Base-by-base conservation (phyloP, 1,140 invertebrate species). In the Drosophila pruinosa region DNA sequence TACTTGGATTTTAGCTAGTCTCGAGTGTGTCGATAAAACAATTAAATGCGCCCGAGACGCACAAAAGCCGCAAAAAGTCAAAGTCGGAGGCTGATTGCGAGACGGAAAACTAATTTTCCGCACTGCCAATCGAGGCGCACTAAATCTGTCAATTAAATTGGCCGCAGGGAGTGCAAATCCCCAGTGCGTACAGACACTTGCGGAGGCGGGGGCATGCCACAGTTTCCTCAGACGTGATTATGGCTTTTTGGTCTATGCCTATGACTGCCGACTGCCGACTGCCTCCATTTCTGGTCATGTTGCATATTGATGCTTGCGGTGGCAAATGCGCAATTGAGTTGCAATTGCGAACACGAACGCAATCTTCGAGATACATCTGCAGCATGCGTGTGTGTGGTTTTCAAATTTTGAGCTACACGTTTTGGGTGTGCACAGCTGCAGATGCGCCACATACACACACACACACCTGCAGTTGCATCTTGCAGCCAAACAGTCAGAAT, bases 131-230 rank as follows among this genome's bases (percentile, higher is more conserved):
- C 78, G 82, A 82, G 75, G 31, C 72, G 72, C 78, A 88, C 82
- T 88, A 88, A 88, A 88, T 88, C 82, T 88, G 82, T 88, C 82
- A 89, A 88, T 88, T 88, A 88, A 88, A 88, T 89, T 89, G 82
- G 82, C 82, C 82, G 78, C 82, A 88, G 83, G 82, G 82, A 82
- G 78, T 74, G 43, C 41, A 50, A 45, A 24, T 61, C 28, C 59
- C 57, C 45, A 71, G 45, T 74, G 71, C 71, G 71, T 70, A 59
- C 7, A 26, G 24, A 39, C 3, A 26, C 24, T 39, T 21, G 15
- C 14, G 61, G 52, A 22, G 39, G 19, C 17, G 52, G 19, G 14
- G n/a, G 21, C 17, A 10, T 26, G 63, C 47, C 64, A 58, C 68
- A 36, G 65, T 80, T 63, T 61, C 53, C 57, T 65, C 67, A 83